A percentile compares a stretch with the other conserved stretches of the same genome.
Evolutionary conservation across 2,113 vertebrate genomes (phyloP).

Genomic region (Todiramphus saurophagus): DNA sequence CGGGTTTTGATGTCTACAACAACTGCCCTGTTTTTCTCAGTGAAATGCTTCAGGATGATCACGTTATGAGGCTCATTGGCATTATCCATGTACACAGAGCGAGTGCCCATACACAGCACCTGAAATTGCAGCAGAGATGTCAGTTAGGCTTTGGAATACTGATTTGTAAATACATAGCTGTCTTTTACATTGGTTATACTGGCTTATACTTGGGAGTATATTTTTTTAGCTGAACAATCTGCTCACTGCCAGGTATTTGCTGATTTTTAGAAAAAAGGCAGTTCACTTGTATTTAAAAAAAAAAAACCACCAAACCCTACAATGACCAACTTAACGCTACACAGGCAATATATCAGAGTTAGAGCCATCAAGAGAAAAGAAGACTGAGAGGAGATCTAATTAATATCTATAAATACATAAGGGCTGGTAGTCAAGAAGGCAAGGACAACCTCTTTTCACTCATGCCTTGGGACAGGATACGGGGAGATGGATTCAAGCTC

Average conservation of each 20-base stretch:
- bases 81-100: slow-evolving; percentile 94
- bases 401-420: no score
- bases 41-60: slow-evolving; percentile 95
- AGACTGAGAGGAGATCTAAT: no score
- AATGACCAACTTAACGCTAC: background rate
- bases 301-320: background rate
- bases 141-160: background rate
- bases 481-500: no score
- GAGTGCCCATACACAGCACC: slow-evolving; percentile 95
- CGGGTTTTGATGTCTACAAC: slow-evolving; percentile 94
- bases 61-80: slow-evolving; percentile 93
- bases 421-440: no score
- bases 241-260: background rate
- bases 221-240: background rate
- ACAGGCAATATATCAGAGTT: background rate
- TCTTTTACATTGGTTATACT: background rate
- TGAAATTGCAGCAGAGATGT: slow-evolving; percentile 21
- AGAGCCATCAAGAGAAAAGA: background rate
- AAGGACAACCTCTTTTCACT: no score
- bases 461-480: no score
- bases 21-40: slow-evolving; percentile 93
- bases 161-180: background rate
- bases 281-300: background rate
- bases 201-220: background rate
- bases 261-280: background rate